These are phyloP conservation scores for Agriotes lineatus DNA, from an alignment of 2,888 invertebrate genomes.

Conservation along the genomic window DNA sequence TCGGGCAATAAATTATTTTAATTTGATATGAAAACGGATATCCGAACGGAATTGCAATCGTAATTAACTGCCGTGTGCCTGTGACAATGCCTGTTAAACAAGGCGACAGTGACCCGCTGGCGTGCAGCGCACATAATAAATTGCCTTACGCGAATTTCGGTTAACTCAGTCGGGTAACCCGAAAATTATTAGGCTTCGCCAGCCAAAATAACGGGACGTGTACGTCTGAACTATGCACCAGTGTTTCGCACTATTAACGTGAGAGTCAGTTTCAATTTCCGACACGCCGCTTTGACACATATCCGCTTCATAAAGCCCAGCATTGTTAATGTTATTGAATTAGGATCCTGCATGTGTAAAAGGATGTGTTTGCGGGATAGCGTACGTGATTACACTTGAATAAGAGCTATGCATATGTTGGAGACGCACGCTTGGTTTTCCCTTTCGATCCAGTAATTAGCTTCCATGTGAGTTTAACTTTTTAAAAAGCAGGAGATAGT, in stretches of 20 bases:
- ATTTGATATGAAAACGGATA: conserved; percentile 42
- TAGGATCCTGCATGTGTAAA: neutral
- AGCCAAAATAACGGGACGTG: neutral
- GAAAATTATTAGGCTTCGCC: conserved; percentile 20
- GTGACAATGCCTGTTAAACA: conserved; percentile 39
- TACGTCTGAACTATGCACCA: neutral
- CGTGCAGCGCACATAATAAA: conserved; percentile 36
- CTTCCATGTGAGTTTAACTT: no score
- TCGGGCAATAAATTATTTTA: conserved; percentile 37
- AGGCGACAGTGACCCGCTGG: conserved; percentile 37
- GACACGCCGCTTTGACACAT: no score
- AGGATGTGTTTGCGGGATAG: no score
- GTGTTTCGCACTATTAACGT: no score
- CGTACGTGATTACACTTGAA: no score
- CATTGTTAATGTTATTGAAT: conserved; percentile 3
- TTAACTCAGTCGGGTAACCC: neutral
- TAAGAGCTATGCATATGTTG: no score
- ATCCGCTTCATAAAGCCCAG: neutral
- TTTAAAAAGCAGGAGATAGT: no score
- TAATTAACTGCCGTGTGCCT: conserved; percentile 42
- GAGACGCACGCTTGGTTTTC: no score
- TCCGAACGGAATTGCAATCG: conserved; percentile 41
- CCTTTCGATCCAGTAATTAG: no score
- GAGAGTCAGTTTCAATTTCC: no score
- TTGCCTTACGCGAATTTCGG: conserved; percentile 20